Conservation (phyloP, 2,888 invertebrate genomes). For the Physocephala rufipes region DNA sequence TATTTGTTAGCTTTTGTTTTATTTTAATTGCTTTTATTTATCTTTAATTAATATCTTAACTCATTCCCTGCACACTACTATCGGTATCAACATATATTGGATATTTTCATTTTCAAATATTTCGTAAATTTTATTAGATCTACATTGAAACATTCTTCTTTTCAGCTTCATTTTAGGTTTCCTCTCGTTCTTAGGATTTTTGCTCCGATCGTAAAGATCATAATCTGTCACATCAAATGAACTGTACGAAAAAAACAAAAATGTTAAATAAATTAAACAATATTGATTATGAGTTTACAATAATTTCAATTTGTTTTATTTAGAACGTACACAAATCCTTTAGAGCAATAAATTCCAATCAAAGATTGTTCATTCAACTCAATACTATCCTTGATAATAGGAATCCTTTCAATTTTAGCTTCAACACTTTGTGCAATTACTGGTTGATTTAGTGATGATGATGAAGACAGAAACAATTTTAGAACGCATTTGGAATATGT, state of each 20-base stretch:
- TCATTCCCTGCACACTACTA: no score
- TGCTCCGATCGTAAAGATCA: neutral
- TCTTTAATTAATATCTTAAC: no score
- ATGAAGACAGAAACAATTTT: neutral
- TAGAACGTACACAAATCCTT: slow-evolving; percentile 3
- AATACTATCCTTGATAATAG: neutral
- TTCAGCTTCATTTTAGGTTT: neutral
- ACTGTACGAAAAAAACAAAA: no score
- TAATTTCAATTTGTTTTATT: neutral
- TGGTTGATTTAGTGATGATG: neutral
- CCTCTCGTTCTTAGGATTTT: neutral
- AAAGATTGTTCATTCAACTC: neutral
- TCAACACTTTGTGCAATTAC: neutral
- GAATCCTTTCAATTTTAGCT: neutral
- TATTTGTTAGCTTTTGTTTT: no score
- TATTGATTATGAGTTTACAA: no score
- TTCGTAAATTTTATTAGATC: neutral
- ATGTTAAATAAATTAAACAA: no score
- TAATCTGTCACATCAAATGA: neutral
- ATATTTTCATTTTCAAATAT: neutral
- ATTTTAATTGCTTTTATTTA: no score
- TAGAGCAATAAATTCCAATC: neutral
- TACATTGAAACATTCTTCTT: neutral
- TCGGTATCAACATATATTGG: no score
- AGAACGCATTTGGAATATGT: neutral